Base-by-base conservation (phyloP, 2,797 vertebrate species). In the Acipenser transmontanus region DNA sequence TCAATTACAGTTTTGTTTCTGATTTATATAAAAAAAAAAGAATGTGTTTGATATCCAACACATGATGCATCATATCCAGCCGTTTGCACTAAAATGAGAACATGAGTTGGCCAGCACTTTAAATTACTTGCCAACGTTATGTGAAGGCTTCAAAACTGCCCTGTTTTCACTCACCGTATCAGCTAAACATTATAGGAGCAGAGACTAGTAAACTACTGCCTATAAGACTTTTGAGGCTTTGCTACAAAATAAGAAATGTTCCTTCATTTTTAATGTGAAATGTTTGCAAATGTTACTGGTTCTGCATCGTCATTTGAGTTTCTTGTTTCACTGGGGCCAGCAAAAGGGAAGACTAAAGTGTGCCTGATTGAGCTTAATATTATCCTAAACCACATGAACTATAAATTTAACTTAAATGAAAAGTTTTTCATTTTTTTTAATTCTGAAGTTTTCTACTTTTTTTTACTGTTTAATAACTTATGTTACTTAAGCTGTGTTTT, bases 401-500 rank as follows among this genome's bases (percentile, higher is more conserved):
- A 81, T 84, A 90, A 65, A 88, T 86, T 84, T 85, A 67, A 84
- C 80, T 78, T 75, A 74, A 82, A 81, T 73, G 73, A 78, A 85
- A 77, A 74, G 76, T 80, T 70, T 76, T 82, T 72, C 70, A 71
- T 68, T 64, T 72, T 84, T 71, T 80, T 34, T 4, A 78, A 81
- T 89, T 89, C 87, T 79, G 90, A 91, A 89, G 85, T 87, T 91
- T 89, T 83, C 87, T 88, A 86, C 82, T 88, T 91, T 94, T 17
- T 17, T 84, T 86, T 95, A 93, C 89, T 85, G 89, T 95, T 92
- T 95, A 94, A 93, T 96, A 92, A 92, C 82, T 88, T 91, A 86
- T 68, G 94, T 92, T 88, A 93, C 88, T 89, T 93, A 90, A 94
- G 84, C 90, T 89, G 89, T 94, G 93, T 94, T 97, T 95, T 95